Evolutionary conservation across 2,888 invertebrate species (phyloP).

Genomic region (Apantesis nais): DNA sequence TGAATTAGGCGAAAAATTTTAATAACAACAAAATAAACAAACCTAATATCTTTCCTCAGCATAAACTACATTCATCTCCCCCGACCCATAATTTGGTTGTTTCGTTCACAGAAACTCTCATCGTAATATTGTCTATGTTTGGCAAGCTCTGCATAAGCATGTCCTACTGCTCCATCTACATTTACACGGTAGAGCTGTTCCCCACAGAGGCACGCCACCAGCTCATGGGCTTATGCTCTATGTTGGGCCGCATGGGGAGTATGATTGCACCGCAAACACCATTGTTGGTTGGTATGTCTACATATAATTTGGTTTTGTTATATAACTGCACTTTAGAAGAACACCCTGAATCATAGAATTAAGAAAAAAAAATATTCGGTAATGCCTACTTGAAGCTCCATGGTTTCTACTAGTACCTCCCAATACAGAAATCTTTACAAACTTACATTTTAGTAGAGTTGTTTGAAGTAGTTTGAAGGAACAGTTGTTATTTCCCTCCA

Average conservation of each 20-base stretch:
- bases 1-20: not conserved
- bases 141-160: constrained; percentile 87
- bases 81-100: not conserved
- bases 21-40: not conserved
- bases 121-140: constrained; percentile 58
- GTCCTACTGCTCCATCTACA: constrained; percentile 86
- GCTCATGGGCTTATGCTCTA: constrained; percentile 85
- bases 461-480: not conserved
- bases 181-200: constrained; percentile 88
- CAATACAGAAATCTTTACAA: not conserved
- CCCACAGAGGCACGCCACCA: constrained; percentile 86
- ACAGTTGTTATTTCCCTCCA: not conserved
- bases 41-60: not conserved
- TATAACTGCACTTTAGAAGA: not conserved
- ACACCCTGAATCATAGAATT: not conserved
- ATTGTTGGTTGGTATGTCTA: constrained; percentile 78
- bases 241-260: constrained; percentile 87
- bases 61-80: not conserved
- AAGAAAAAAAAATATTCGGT: not conserved
- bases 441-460: not conserved
- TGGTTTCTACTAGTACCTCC: not conserved
- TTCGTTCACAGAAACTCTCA: constrained; percentile 11
- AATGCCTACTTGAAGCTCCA: not conserved
- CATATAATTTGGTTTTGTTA: not conserved
- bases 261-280: constrained; percentile 88